Conservation (phyloP, 2,113 vertebrate genomes). For the Progne subis region DNA sequence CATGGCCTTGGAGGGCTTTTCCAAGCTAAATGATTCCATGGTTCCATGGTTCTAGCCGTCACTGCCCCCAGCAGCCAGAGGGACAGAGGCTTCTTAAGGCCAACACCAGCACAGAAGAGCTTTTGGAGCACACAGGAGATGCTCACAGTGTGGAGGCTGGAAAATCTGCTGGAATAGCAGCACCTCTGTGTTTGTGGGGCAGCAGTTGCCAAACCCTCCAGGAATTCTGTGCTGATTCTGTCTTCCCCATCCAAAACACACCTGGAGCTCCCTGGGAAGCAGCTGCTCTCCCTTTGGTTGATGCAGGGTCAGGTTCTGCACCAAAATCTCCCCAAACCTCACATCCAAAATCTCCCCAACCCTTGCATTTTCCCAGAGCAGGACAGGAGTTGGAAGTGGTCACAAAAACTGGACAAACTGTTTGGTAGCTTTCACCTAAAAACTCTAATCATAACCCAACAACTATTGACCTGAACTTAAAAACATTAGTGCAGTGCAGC, state of each 20-base stretch:
- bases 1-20: background rate
- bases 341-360: background rate
- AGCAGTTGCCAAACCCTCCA: background rate
- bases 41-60: background rate
- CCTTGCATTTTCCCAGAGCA: background rate
- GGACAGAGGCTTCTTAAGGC: background rate
- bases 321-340: background rate
- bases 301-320: background rate
- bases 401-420: background rate
- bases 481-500: background rate
- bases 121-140: background rate
- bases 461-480: background rate
- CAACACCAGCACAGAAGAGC: no score
- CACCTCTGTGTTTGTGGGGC: background rate
- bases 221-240: background rate
- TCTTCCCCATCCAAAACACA: background rate
- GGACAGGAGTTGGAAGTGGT: background rate
- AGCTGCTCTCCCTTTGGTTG: background rate
- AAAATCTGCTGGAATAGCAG: background rate
- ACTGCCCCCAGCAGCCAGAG: background rate
- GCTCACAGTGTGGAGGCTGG: background rate
- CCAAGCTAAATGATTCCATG: rapidly evolving
- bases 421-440: background rate
- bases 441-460: background rate
- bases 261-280: background rate